Conservation (phyloP, 2,888 invertebrate genomes). For the Belgica antarctica region DNA sequence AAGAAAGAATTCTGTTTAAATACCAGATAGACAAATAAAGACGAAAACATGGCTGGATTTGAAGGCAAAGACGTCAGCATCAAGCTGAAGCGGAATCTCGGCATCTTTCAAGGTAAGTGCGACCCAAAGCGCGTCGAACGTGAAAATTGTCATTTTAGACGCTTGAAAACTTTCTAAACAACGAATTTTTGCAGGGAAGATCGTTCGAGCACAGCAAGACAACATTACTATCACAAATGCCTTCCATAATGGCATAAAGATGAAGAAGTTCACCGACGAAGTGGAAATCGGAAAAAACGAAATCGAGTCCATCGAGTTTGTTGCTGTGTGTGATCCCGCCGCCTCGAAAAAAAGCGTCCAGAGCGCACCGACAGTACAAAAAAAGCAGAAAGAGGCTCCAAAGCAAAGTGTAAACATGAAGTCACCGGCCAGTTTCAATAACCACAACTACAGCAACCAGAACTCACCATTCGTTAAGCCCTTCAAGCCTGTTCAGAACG, state of each 20-base stretch:
- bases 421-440: too few species aligned
- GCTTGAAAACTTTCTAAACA: too few species aligned
- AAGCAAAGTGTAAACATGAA: too few species aligned
- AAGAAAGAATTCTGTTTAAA: too few species aligned
- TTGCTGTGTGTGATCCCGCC: conserved; percentile 54
- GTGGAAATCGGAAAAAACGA: conserved; percentile 63
- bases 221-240: conserved; percentile 74
- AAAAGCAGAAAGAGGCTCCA: too few species aligned
- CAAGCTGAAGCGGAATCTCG: conserved; percentile 25
- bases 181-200: conserved; percentile 56
- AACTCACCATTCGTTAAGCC: background rate
- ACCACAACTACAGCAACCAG: too few species aligned
- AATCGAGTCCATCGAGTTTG: conserved; percentile 46
- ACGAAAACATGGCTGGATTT: conserved; percentile 14
- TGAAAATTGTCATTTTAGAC: too few species aligned
- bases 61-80: conserved; percentile 21
- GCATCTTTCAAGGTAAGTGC: conserved; percentile 48
- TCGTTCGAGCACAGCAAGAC: conserved; percentile 68
- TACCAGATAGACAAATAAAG: too few species aligned
- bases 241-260: conserved; percentile 72
- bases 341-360: conserved; percentile 47
- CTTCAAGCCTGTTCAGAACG: conserved; percentile 4
- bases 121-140: too few species aligned
- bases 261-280: conserved; percentile 58
- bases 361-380: conserved; percentile 13